Conservation (phyloP, 2,888 invertebrate genomes). For the Thecophora atra region DNA sequence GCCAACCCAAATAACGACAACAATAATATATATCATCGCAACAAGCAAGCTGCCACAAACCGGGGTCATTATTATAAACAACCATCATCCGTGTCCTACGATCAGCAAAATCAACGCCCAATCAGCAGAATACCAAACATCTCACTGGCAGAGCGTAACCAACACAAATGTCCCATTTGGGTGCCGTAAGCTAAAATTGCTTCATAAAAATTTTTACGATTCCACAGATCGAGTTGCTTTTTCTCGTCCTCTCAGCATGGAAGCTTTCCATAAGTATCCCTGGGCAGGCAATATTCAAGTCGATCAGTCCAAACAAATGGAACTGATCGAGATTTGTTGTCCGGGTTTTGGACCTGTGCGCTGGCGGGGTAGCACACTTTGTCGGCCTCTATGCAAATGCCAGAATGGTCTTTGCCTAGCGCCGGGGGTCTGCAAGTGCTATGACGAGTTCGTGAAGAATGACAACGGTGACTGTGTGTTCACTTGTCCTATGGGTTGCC, state of each 20-base stretch:
- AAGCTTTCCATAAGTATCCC: slow-evolving; percentile 54
- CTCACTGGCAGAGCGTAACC: slow-evolving; percentile 36
- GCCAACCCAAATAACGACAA: slow-evolving; percentile 28
- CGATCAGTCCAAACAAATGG: slow-evolving; percentile 68
- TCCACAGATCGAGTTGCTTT: background rate
- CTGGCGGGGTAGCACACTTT: slow-evolving; percentile 49
- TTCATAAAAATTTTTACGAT: background rate
- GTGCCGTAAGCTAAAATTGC: slow-evolving; percentile 58
- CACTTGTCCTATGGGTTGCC: slow-evolving; percentile 67
- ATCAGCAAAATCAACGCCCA: slow-evolving; percentile 39
- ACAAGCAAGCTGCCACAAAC: background rate
- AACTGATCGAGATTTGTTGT: slow-evolving; percentile 76
- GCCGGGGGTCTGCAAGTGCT: slow-evolving; percentile 60
- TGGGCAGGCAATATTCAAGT: slow-evolving; percentile 50
- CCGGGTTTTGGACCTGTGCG: slow-evolving; percentile 69
- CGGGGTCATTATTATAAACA: slow-evolving; percentile 5
- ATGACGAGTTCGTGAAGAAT: slow-evolving; percentile 58
- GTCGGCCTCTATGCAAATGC: slow-evolving; percentile 56
- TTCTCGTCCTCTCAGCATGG: slow-evolving; percentile 33
- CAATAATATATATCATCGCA: background rate
- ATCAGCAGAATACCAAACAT: slow-evolving; percentile 44
- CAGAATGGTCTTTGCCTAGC: slow-evolving; percentile 57
- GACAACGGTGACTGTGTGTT: slow-evolving; percentile 62
- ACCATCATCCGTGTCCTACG: background rate
- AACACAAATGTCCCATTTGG: slow-evolving; percentile 57